Conservation (phyloP, 37 sponge, comb jelly and placozoan genomes). For the Theonella swinhoei region DNA sequence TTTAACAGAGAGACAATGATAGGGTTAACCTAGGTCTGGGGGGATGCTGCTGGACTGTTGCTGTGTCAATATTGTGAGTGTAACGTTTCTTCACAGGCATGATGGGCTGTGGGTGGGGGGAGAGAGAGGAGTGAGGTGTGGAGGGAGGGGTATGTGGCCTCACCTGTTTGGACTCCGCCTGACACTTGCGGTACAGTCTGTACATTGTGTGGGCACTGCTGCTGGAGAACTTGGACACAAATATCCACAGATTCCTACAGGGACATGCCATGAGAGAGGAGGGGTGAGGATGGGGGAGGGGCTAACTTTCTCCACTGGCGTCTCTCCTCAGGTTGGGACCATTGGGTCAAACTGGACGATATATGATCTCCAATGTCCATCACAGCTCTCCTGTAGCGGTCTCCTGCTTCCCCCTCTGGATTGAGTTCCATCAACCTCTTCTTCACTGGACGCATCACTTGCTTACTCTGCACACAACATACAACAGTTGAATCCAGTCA, state of each 20-base stretch:
- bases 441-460: slow-evolving; percentile 83
- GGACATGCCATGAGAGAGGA: not conserved
- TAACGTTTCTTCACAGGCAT: not conserved
- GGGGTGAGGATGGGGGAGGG: not conserved
- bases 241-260: slow-evolving; percentile 90
- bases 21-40: not conserved
- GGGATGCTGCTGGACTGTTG: not conserved
- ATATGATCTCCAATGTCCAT: slow-evolving; percentile 86
- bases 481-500: too few relatives aligned
- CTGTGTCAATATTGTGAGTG: not conserved
- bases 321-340: slow-evolving; percentile 18
- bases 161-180: slow-evolving; percentile 2
- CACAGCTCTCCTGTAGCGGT: slow-evolving; percentile 71
- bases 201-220: slow-evolving; percentile 66
- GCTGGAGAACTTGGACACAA: slow-evolving; percentile 92
- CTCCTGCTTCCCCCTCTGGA: slow-evolving; percentile 53
- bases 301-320: slow-evolving; percentile 71
- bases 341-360: slow-evolving; percentile 13
- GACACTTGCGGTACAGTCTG: slow-evolving; percentile 44
- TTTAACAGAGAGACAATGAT: not conserved
- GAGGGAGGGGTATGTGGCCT: not conserved
- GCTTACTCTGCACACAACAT: slow-evolving; percentile 11
- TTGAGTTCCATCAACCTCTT: slow-evolving; percentile 56
- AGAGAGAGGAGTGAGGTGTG: not conserved
- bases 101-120: not conserved